Base-by-base conservation (phyloP, 1,140 invertebrate genomes). In the Manduca sexta region DNA sequence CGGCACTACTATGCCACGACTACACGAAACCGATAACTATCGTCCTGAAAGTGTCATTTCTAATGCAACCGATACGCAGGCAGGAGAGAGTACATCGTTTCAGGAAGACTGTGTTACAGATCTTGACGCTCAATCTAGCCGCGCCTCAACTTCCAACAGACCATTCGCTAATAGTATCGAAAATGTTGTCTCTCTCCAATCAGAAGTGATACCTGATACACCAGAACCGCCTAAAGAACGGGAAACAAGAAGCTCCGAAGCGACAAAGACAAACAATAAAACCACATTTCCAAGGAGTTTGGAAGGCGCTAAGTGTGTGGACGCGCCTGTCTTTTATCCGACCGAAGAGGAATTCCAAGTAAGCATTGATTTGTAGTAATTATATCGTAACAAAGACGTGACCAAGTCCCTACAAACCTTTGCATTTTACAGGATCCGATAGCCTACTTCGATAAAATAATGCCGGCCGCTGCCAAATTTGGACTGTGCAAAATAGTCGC, bases 401-500 rank as follows among this genome's bases (percentile, higher is more conserved):
- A 8, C 6, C 12, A 18, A 21, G 8, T 1, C 18, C 11, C 11
- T 21, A 26, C 2, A 6, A 15, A 45, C 33, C 11, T 29, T n/a
- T 14, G 43, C 26, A 45, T 34, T 31, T 72, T 63, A 13, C 90
- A 93, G 73, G 95, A 98, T 88, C 96, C 97, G 0, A 86, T 98
- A 1, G 91, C 93, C 55, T 98, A 95, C 64, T 95, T 98, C 53
- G 92, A 95, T 53, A 92, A 93, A 55, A 97, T 98, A 15, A 88
- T 91, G 43, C 88, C 91, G 0, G 85, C 91, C 49, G 95, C 94
- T 0, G 92, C 95, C 49, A 90, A 92, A 48, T 97, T 91, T 83
- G 97, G 97, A 0, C 91, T 98, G 52, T 97, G 95, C 69, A 90
- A 93, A 65, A 94, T 98, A 30, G 91, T 98, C 21, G 94, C 96